These are phyloP conservation scores for Sipha maydis DNA, from an alignment of 2,888 invertebrate species.

Conservation along the genomic window DNA sequence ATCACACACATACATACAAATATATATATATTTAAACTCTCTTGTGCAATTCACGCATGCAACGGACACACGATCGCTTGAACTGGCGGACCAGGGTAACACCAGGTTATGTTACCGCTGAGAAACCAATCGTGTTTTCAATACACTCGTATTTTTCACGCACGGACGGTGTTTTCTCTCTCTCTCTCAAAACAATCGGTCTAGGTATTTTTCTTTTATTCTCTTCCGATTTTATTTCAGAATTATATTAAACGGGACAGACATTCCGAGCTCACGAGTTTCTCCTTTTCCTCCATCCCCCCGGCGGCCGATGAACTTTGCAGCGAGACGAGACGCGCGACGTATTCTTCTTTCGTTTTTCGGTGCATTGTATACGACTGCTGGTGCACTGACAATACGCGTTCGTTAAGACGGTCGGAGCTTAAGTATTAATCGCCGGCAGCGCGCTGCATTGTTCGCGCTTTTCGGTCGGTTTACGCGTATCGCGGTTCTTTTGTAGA, in stretches of 20 bases:
- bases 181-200: background rate
- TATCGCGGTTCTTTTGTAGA: background rate
- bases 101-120: too few species aligned
- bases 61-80: too few species aligned
- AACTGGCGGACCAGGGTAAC: too few species aligned
- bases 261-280: background rate
- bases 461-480: constrained; percentile 16
- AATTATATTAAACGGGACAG: background rate
- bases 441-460: constrained; percentile 5
- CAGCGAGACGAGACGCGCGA: background rate
- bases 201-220: background rate
- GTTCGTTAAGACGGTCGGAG: constrained; percentile 19
- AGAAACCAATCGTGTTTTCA: background rate
- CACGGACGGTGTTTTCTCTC: background rate
- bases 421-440: constrained; percentile 15
- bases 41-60: too few species aligned
- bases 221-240: background rate
- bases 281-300: background rate
- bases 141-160: background rate
- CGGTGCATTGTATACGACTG: background rate
- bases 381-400: constrained; percentile 12
- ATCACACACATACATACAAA: background rate
- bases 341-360: background rate
- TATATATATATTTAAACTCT: background rate
- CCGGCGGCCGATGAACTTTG: background rate